These are phyloP conservation scores for Nematostella vectensis DNA, from an alignment of 92 coral and sea anemone genomes.

Conservation along the genomic window DNA sequence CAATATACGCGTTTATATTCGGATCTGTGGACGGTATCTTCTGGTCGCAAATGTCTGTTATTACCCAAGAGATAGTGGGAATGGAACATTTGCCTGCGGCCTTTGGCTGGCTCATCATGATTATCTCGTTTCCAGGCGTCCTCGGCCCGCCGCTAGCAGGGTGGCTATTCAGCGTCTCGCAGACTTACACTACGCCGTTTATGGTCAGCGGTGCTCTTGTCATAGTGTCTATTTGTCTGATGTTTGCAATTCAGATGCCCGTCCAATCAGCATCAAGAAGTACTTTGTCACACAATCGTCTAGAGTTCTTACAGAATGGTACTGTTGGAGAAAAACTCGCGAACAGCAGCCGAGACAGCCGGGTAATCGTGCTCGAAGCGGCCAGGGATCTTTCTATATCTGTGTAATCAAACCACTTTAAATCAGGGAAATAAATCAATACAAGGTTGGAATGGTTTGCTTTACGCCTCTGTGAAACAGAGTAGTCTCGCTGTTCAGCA, in stretches of 20 bases:
- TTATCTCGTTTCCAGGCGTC: conserved; percentile 7
- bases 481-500: too few relatives aligned
- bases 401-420: too few relatives aligned
- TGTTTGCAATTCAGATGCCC: conserved; percentile 14
- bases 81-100: conserved; percentile 4
- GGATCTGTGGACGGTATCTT: conserved; percentile 30
- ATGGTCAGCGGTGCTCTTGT: conserved; percentile 12
- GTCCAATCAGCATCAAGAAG: too few relatives aligned
- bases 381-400: too few relatives aligned
- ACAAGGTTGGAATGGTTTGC: too few relatives aligned
- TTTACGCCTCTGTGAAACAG: too few relatives aligned
- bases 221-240: conserved; percentile 3
- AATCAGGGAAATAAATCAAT: too few relatives aligned
- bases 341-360: too few relatives aligned
- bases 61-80: conserved; percentile 22
- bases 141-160: conserved; percentile 35
- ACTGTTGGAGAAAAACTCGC: too few relatives aligned
- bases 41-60: conserved; percentile 14
- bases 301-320: too few relatives aligned
- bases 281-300: too few relatives aligned
- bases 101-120: conserved; percentile 10
- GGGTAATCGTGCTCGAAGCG: too few relatives aligned
- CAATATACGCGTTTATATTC: conserved; percentile 19
- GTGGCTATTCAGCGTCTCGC: conserved; percentile 19
- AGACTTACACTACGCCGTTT: conserved; percentile 23